Evolutionary conservation across 2,113 vertebrate genomes (phyloP), one percentile per base, ranked within the genome.

Genomic region (Nothoprocta perdicaria): DNA sequence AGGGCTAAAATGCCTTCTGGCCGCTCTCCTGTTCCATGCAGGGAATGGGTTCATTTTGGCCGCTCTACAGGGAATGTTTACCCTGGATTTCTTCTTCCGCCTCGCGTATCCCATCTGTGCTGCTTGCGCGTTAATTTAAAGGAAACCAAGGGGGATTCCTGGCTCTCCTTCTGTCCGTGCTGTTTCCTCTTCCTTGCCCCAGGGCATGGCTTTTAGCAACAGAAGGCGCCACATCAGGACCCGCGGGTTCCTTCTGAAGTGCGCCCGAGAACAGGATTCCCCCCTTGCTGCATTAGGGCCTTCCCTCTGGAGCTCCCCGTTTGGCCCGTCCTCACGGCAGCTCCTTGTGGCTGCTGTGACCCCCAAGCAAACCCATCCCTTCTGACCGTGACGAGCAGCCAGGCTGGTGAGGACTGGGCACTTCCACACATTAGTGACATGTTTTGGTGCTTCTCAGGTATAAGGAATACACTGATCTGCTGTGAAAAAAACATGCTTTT

Each of bases 41-140:
- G 73, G 84, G 35, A 11, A 73, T 23, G 22, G 52, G 80, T 93
- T 91, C 14, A 58, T 93, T 87, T 90, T 53, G 86, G 45, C 50
- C 45, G n/a, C 33, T 72, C 67, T 55, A 38, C 68, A 63, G 1
- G 3, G 29, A 86, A 79, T 5, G 9, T 35, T 90, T 67, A 67
- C 18, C 46, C 41, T 84, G 48, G 12, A 58, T 88, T 86, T 91
- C 43, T 86, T 89, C 58, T 95, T 90, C 80, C 78, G 67, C 88
- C 58, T 95, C 84, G 27, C 41, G 88, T 81, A 72, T 2, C 60
- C 92, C 86, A 80, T 80, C 86, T 86, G 88, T 83, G 63, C n/a
- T 73, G 40, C 61, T 65, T n/a, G 23, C 60, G 82, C 31, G 33
- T 86, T 90, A 92, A 93, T 82, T 92, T 90, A 81, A 89, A 33